Base-by-base conservation (phyloP, 1,140 invertebrate species). In the Drosophila leontia region DNA sequence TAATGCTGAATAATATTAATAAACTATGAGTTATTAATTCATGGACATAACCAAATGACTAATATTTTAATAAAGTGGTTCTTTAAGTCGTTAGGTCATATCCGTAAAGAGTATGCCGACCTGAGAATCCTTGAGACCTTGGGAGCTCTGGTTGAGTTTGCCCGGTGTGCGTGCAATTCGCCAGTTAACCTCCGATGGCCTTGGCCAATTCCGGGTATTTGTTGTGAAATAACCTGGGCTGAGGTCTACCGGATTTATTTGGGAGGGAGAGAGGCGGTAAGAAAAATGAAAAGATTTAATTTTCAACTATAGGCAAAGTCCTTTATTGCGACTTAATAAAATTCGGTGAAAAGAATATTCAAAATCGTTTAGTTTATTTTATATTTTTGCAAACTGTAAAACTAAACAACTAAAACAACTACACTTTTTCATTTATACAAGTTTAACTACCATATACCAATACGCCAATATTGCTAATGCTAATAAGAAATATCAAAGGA, bases 151-250 rank as follows among this genome's bases (percentile, higher is more conserved):
- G 19, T 50, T 41, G 39, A 44, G 56, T 39, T 34, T 6, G 17
- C 12, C 15, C 23, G 51, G 69, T 76, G 63, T 90, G 85, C 85
- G 86, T 88, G 85, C 81, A 70, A 82, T 74, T 76, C 68, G 78
- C 53, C 45, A 81, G 45, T 90, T 81, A 84, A 75, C 65, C 78
- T 50, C 61, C 62, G 45, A 61, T 59, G 76, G 70, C 86, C 82
- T 91, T 90, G 79, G 69, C 65, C 61, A 23, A 86, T 91, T 91
- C 86, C 26, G 32, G 37, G 75, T 55, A 80, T 76, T 91, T 80
- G 69, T 82, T 82, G 75, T 68, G 64, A 81, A 82, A 86, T 64
- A 75, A 59, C 23, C 39, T 34, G 26, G 23, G 19, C 42, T 37
- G 17, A 37, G 59, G 59, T 26, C 32, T 29, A 17, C 4, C 11